Base-by-base conservation (phyloP, 2,888 invertebrate genomes). In the Limnephilus rhombicus region DNA sequence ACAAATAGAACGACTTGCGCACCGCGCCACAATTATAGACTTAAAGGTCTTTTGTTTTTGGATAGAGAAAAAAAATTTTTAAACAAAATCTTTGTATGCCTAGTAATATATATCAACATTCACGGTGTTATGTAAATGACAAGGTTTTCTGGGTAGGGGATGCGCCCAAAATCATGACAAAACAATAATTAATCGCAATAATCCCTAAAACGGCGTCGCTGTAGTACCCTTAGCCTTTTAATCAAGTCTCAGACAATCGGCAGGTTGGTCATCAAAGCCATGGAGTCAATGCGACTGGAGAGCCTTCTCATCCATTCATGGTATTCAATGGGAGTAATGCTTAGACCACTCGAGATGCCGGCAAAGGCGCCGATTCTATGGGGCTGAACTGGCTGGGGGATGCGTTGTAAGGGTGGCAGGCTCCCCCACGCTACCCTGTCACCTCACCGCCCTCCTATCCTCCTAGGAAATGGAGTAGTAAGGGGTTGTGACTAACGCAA, bases 311-410 rank as follows among this genome's bases (percentile, higher is more conserved):
- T 37, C 37, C 91, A 49, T 91, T 91, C 91, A 92, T 49, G 82
- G 68, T 45, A 92, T 91, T 91, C 92, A 92, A 93, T 90, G 85
- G 91, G 85, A 80, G 92, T 90, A 85, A 91, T 68, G 92, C 92
- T 82, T 91, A 89, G 90, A 85, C 83, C 93, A 83, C 93, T 93
- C 89, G 91, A 93, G 90, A 41, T 80, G 81, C 91, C 85, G 80
- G 90, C 92, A 93, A 93, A 93, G 93, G 92, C 92, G 90, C 93
- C 93, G 92, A 85, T 89, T 53, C 91, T n/a, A 37, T 68, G 88
- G 88, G 88, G 88, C 29, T 86, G 86, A 45, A 29, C 86, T 88
- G 68, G 29, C 18, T 24, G 4, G 24, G 34, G 53, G 68, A 3
- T 31, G 88, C 13, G 80, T 80, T 24, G 0, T 3, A 41, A 5